These are phyloP conservation scores for Onychomys torridus DNA, from an alignment of 2,797 vertebrate species.

Conservation along the genomic window DNA sequence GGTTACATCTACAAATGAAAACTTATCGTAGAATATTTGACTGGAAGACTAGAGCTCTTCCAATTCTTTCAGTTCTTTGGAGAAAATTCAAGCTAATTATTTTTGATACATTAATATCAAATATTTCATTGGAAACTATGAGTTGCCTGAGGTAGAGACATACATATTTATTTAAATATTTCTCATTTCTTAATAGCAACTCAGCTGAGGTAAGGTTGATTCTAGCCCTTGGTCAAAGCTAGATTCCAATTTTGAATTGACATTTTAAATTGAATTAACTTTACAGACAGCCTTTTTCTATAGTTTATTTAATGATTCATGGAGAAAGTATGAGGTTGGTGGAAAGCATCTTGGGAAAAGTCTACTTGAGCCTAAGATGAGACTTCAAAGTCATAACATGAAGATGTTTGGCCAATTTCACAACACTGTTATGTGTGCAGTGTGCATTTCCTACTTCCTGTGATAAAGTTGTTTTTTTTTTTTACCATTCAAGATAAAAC, in stretches of 20 bases:
- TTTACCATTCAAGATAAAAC: not conserved
- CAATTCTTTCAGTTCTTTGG: slow-evolving; percentile 51
- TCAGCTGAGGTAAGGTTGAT: slow-evolving; percentile 17
- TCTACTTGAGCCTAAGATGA: not conserved
- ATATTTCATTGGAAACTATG: slow-evolving; percentile 56
- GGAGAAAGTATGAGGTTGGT: not conserved
- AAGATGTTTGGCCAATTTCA: not conserved
- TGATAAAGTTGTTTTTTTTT: not conserved
- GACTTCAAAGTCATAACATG: not conserved
- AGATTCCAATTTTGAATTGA: slow-evolving; percentile 34
- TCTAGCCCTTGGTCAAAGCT: not conserved
- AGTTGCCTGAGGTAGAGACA: slow-evolving; percentile 12
- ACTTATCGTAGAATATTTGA: not conserved
- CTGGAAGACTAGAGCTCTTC: not conserved
- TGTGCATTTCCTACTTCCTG: not conserved
- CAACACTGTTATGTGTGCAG: not conserved
- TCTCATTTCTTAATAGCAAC: slow-evolving; percentile 46
- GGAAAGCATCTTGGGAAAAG: not conserved
- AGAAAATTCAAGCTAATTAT: slow-evolving; percentile 56
- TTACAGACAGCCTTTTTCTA: not conserved
- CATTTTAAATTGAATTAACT: slow-evolving; percentile 59
- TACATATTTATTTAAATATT: slow-evolving; percentile 64
- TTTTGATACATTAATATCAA: slow-evolving; percentile 55
- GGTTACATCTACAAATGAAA: too few species aligned
- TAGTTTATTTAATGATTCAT: slow-evolving; percentile 37